phyloP scores from a whole-genome alignment of 2,888 invertebrate genomes.

The Epirrita christyi region DNA sequence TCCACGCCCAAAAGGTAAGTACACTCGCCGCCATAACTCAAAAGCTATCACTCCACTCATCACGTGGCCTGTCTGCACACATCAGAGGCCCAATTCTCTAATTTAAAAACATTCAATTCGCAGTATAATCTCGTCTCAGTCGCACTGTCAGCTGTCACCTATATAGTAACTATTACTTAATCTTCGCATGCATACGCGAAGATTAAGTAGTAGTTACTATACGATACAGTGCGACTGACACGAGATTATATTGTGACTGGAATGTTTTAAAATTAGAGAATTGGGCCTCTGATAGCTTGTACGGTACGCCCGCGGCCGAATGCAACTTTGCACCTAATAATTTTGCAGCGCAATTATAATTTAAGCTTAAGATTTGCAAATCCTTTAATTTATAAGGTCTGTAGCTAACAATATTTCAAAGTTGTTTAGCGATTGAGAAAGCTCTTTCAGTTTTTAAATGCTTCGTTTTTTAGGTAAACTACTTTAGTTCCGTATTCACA shows the following conservation, averaged over 20 bases:
- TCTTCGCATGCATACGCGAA: too few relatives aligned
- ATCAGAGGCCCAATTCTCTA: too few relatives aligned
- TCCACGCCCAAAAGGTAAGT: slow-evolving; percentile 31
- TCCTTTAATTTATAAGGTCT: slow-evolving; percentile 23
- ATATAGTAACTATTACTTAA: too few relatives aligned
- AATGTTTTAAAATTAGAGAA: too few relatives aligned
- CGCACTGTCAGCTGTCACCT: too few relatives aligned
- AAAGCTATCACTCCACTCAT: slow-evolving; percentile 66
- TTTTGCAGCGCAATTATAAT: slow-evolving; percentile 66
- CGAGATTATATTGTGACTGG: too few relatives aligned
- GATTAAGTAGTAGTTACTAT: too few relatives aligned
- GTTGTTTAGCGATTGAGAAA: not conserved
- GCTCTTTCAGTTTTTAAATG: slow-evolving; percentile 6
- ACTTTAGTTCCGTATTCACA: too few relatives aligned
- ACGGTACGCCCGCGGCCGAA: slow-evolving; percentile 50
- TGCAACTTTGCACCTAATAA: slow-evolving; percentile 77
- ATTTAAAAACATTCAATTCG: too few relatives aligned
- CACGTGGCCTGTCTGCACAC: slow-evolving; percentile 65
- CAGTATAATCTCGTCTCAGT: too few relatives aligned
- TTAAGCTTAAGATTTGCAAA: slow-evolving; percentile 22
- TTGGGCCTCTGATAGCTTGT: slow-evolving; percentile 47
- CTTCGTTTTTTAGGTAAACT: not conserved
- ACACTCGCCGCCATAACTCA: slow-evolving; percentile 57
- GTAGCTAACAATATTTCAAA: slow-evolving; percentile 15
- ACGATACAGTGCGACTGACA: too few relatives aligned